Conservation (phyloP, 2,797 vertebrate species). For the Danio aesculapii region DNA sequence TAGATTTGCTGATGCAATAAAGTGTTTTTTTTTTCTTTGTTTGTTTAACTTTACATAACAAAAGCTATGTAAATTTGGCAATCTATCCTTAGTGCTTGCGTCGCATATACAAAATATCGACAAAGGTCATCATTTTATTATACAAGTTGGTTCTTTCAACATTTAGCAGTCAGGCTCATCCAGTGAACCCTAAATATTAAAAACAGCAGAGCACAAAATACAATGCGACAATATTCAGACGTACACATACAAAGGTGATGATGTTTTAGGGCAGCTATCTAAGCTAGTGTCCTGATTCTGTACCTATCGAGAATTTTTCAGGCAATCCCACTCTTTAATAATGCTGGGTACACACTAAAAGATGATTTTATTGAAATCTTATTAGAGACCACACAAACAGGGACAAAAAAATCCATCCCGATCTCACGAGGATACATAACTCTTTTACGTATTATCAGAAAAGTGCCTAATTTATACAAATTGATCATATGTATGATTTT, state of each 20-base stretch:
- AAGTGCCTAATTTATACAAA: too few relatives aligned
- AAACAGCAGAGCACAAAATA: conserved; percentile 71
- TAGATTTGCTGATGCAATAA: conserved; percentile 77
- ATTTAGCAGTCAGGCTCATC: conserved; percentile 67
- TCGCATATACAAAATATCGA: conserved; percentile 69
- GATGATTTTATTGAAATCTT: too few relatives aligned
- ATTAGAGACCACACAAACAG: too few relatives aligned
- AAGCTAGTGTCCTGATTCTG: conserved; percentile 63
- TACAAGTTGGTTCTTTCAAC: conserved; percentile 74
- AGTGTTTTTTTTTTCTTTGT: conserved; percentile 50
- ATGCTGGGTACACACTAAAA: background rate
- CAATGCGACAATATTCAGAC: conserved; percentile 68
- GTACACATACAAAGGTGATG: conserved; percentile 75
- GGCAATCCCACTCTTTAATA: background rate
- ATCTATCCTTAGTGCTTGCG: conserved; percentile 48
- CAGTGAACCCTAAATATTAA: conserved; percentile 64
- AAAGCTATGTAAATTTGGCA: conserved; percentile 53
- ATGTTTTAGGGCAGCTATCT: conserved; percentile 60
- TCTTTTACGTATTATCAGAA: too few relatives aligned
- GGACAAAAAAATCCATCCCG: too few relatives aligned
- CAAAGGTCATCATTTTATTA: conserved; percentile 72
- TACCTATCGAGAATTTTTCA: conserved; percentile 43
- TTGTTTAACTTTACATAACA: conserved; percentile 46
- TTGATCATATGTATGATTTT: too few relatives aligned
- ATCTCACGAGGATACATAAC: too few relatives aligned